These are phyloP conservation scores for Drosophila greeni DNA, from an alignment of 2,888 invertebrate genomes.

Conservation along the genomic window DNA sequence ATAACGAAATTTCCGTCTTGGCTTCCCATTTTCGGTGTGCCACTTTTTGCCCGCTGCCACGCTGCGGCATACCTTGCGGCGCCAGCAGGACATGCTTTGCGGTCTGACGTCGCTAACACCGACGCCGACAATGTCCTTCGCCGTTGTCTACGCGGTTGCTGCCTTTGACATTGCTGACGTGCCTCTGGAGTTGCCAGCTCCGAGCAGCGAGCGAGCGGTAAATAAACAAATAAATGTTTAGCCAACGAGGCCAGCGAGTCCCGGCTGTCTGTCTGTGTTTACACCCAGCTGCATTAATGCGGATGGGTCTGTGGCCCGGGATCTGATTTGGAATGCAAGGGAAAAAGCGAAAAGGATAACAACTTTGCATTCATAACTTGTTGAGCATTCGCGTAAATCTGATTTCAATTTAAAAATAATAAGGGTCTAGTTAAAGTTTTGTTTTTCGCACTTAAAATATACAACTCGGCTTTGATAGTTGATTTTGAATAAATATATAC, in stretches of 20 bases:
- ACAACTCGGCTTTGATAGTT: too few species aligned
- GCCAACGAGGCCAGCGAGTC: conserved; percentile 23
- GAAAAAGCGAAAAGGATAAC: conserved; percentile 10
- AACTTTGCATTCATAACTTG: conserved; percentile 23
- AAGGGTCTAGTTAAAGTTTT: too few species aligned
- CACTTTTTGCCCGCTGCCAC: conserved; percentile 21
- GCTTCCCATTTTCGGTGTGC: conserved; percentile 12
- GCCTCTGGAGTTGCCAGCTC: conserved; percentile 36
- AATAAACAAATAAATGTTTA: conserved; percentile 37
- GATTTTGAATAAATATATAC: too few species aligned
- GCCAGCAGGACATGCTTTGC: conserved; percentile 42
- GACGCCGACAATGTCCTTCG: conserved; percentile 6
- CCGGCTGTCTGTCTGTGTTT: conserved; percentile 25
- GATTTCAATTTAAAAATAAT: conserved; percentile 12
- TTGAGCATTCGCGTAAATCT: conserved; percentile 17
- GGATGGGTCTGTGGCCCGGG: conserved; percentile 4
- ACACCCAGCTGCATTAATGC: conserved; percentile 42
- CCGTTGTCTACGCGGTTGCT: conserved; percentile 12
- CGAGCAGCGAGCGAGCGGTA: conserved; percentile 23
- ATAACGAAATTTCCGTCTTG: conserved; percentile 32
- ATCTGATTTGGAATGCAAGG: conserved; percentile 24
- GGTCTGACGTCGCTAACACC: conserved; percentile 22
- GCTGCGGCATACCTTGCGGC: conserved; percentile 55
- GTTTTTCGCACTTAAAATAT: too few species aligned
- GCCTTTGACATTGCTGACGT: conserved; percentile 47